Base-by-base conservation (phyloP, 23 tunicate genomes). In the Oikopleura dioica region DNA sequence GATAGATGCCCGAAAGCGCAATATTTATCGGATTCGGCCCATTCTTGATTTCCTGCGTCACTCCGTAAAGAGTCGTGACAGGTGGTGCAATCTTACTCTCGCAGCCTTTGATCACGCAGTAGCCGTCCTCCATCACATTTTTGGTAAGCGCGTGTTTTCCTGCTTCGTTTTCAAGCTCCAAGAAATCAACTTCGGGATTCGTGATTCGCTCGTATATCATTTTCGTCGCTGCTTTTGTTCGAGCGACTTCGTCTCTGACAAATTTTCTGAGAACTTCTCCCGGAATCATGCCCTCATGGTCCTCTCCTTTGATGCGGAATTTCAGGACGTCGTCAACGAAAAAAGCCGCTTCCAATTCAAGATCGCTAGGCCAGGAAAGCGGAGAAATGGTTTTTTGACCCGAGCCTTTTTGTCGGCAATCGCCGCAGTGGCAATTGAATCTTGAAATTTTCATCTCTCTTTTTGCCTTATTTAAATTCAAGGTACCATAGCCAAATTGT, bases 381-480 rank as follows among this genome's bases (percentile, higher is more conserved):
- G 72, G 29, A 23, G 29, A 23, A 12, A 63, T 2, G 33, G 72
- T 63, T 63, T 63, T 63, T 63, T 63, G 72, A 63, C 72, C 72
- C 26, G 72, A 63, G 30, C 72, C 33, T 63, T 23, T 5, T 28
- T 63, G 72, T 28, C 2, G 16, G 33, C 72, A 63, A 2, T 24
- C 2, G 16, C 30, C 5, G 33, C 72, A 63, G 4, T 63, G 30
- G 33, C 72, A 63, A 28, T 63, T 63, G n/a, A n/a, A n/a, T n/a
- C n/a, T n/a, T n/a, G n/a, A n/a, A n/a, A n/a, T n/a, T n/a, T n/a
- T n/a, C n/a, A n/a, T n/a, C n/a, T n/a, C n/a, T n/a, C n/a, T n/a
- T n/a, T n/a, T n/a, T n/a, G n/a, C n/a, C n/a, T n/a, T n/a, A n/a
- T n/a, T n/a, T n/a, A n/a, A n/a, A n/a, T n/a, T n/a, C n/a, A n/a